phyloP scores from a whole-genome alignment of 2,797 vertebrate genomes.

The Phalanger gymnotis region DNA sequence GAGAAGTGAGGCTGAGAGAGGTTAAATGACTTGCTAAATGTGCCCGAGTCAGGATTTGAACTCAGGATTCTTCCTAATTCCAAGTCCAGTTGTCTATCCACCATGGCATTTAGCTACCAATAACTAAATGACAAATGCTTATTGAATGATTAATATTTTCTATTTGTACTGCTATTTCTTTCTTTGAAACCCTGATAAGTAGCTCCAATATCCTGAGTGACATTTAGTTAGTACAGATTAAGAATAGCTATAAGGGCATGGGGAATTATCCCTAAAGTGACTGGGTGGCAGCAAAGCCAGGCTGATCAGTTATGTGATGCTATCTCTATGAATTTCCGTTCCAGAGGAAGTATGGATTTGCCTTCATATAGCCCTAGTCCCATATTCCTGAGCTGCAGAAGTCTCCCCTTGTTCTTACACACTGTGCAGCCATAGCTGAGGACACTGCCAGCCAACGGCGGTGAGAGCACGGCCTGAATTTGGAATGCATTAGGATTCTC shows the following conservation, averaged over 20 bases:
- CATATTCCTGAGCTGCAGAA: conserved; percentile 54
- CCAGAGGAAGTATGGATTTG: conserved; percentile 34
- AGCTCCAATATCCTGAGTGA: neutral
- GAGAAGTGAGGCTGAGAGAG: neutral
- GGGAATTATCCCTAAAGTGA: conserved; percentile 10
- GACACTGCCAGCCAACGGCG: conserved; percentile 49
- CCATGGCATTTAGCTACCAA: neutral
- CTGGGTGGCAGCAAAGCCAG: conserved; percentile 11
- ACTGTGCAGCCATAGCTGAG: conserved; percentile 19
- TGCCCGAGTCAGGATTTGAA: neutral
- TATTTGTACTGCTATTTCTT: conserved; percentile 6
- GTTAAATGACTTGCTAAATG: neutral
- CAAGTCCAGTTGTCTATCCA: neutral
- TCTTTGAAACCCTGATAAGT: conserved; percentile 65
- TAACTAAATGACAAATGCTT: neutral
- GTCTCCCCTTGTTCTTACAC: neutral
- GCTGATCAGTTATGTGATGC: conserved; percentile 34
- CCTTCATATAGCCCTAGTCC: conserved; percentile 6
- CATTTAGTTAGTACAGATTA: conserved; percentile 32
- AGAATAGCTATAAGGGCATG: conserved; percentile 23
- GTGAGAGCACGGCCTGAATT: conserved; percentile 45
- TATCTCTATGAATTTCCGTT: conserved; percentile 40
- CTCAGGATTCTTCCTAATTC: neutral
- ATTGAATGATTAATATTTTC: neutral
- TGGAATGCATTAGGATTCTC: conserved; percentile 53